Conservation (phyloP, 2,888 invertebrate genomes). For the Uloborus plumipes region DNA sequence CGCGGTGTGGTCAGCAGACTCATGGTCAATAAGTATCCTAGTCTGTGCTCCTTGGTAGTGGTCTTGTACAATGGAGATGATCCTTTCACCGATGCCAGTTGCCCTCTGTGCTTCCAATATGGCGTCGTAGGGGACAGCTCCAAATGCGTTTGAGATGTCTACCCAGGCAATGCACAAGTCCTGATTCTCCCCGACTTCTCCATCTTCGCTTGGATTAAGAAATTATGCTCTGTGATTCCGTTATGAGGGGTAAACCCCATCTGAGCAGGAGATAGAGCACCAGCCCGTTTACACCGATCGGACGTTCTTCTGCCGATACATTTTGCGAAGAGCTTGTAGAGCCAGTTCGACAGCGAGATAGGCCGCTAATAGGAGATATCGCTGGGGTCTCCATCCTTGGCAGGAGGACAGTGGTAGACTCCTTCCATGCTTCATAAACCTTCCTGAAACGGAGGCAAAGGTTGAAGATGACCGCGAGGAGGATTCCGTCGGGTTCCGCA, state of each 20-base stretch:
- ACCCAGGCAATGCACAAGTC: background rate
- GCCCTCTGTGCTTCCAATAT: background rate
- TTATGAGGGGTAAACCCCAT: background rate
- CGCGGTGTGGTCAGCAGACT: background rate
- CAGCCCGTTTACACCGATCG: background rate
- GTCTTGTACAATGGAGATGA: background rate
- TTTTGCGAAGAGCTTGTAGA: background rate
- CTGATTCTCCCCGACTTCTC: no score
- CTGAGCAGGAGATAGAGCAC: background rate
- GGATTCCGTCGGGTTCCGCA: background rate
- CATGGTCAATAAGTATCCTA: background rate
- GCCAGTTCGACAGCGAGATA: background rate
- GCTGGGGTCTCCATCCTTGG: no score
- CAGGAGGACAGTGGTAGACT: no score
- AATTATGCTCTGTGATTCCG: background rate
- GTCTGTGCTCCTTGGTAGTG: background rate
- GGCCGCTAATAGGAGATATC: background rate
- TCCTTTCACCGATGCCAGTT: rapidly evolving
- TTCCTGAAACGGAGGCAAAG: no score
- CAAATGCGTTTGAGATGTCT: background rate
- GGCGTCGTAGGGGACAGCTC: background rate
- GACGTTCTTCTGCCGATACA: no score
- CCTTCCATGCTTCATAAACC: background rate
- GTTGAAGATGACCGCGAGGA: no score
- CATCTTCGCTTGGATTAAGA: background rate